A percentile compares a stretch with the other conserved stretches of the same genome.
Conservation (phyloP, 2,113 vertebrate species). For the Cebidichthys violaceus region DNA sequence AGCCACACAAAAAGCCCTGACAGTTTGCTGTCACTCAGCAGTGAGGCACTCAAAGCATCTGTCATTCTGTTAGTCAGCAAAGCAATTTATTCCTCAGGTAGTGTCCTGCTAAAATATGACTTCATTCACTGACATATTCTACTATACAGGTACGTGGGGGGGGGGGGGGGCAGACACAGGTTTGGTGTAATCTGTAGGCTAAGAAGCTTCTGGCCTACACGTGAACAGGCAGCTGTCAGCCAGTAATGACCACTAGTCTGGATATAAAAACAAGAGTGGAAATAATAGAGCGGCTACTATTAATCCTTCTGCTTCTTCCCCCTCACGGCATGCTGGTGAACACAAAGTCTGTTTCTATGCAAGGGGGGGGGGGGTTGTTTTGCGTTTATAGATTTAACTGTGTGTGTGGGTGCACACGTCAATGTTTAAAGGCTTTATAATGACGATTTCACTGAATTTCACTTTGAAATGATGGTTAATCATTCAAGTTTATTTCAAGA, state of each 20-base stretch:
- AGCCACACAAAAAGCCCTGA: slow-evolving; percentile 68
- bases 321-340: slow-evolving; percentile 40
- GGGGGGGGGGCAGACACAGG: slow-evolving; percentile 18
- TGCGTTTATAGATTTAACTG: neutral
- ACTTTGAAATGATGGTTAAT: slow-evolving; percentile 11
- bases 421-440: slow-evolving; percentile 1
- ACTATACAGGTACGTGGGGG: slow-evolving; percentile 41
- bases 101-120: slow-evolving; percentile 59
- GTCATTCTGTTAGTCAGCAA: slow-evolving; percentile 72
- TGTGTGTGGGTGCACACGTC: neutral
- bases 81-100: slow-evolving; percentile 60
- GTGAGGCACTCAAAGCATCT: slow-evolving; percentile 63
- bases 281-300: slow-evolving; percentile 45
- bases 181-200: slow-evolving; percentile 61
- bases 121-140: slow-evolving; percentile 56
- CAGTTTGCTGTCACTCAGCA: slow-evolving; percentile 76
- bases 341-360: slow-evolving; percentile 16
- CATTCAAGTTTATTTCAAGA: neutral
- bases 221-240: slow-evolving; percentile 62
- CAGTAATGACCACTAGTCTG: slow-evolving; percentile 58
- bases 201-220: slow-evolving; percentile 65
- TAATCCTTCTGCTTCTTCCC: slow-evolving; percentile 60
- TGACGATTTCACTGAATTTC: neutral
- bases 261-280: slow-evolving; percentile 52
- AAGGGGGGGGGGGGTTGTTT: neutral